Evolutionary conservation across 1,140 invertebrate genomes (phyloP), one percentile per base, ranked within the genome.

Genomic region (Delia radicum): DNA sequence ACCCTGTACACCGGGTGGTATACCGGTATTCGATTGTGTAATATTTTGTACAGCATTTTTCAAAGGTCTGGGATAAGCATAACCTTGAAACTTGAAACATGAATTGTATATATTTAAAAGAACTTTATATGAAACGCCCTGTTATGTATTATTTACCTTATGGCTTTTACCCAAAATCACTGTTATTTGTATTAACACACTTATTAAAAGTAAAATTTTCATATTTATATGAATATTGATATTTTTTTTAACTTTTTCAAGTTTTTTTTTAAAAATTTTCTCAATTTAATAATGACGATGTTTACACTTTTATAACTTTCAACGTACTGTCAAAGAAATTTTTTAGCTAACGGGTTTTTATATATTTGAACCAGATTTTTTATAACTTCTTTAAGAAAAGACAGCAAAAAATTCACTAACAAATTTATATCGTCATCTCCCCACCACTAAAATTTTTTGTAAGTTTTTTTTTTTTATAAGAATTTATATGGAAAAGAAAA

Each of bases 1-100:
- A 55, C 80, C 78, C 76, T 85, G 83, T 10, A 79, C 79, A n/a
- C 78, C 81, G 0, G 80, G 77, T 26, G 80, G 78, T 27, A 67
- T 76, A 27, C 65, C 65, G 13, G 12, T 42, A 42, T 42, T 15
- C 5, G 48, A 21, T 21, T 55, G n/a, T 7, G 31, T 33, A 33
- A 6, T 33, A 21, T 18, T 21, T 13, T 65, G 29, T 10, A 37
- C 7, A 15, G 29, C 13, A 24, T 33, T n/a, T 1, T 21, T 21
- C 21, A 21, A 21, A 18, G 65, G 65, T 37, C 15, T 69, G 15
- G 65, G 65, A 24, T 69, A 69, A 10, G 18, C n/a, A 69, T 69
- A 69, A 21, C 65, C 65, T 12, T 69, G n/a, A 31, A 67, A 69
- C 31, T 31, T 42, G 5, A 28, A 29, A 69, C 12, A 33, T 5